These are phyloP conservation scores for Xyrichtys novacula DNA, from an alignment of 2,797 vertebrate species.

Conservation along the genomic window DNA sequence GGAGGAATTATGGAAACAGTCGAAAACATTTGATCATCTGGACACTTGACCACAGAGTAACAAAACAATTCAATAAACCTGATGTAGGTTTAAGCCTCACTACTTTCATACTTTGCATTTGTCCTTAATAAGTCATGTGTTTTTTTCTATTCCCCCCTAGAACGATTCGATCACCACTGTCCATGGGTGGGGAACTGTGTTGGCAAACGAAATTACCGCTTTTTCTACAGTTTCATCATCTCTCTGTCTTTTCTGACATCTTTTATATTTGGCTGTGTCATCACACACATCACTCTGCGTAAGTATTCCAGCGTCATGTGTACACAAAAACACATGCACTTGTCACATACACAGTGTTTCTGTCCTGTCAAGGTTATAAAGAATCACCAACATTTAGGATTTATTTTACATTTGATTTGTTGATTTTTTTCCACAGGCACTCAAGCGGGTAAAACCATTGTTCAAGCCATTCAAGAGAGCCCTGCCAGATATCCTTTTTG, in stretches of 20 bases:
- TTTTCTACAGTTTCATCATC: constrained; percentile 97
- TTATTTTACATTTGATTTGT: background rate
- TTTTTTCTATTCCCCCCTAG: constrained; percentile 70
- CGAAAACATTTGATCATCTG: no score
- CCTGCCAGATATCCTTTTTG: constrained; percentile 97
- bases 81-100: background rate
- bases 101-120: background rate
- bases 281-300: constrained; percentile 95
- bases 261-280: constrained; percentile 96
- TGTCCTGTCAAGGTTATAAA: constrained; percentile 1
- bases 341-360: no score
- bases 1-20: no score
- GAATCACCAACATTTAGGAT: background rate
- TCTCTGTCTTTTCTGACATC: constrained; percentile 96
- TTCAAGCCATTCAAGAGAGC: constrained; percentile 91
- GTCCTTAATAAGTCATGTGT: constrained; percentile 1
- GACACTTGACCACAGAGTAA: no score
- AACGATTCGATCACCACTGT: constrained; percentile 97
- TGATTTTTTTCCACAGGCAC: constrained; percentile 84
- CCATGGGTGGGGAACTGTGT: constrained; percentile 99
- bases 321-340: background rate
- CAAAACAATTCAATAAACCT: background rate
- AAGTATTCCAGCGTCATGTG: constrained; percentile 70
- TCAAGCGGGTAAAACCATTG: constrained; percentile 85
- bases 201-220: constrained; percentile 96